These are phyloP conservation scores for Lateolabrax maculatus DNA, from an alignment of 2,797 vertebrate species.

Conservation along the genomic window DNA sequence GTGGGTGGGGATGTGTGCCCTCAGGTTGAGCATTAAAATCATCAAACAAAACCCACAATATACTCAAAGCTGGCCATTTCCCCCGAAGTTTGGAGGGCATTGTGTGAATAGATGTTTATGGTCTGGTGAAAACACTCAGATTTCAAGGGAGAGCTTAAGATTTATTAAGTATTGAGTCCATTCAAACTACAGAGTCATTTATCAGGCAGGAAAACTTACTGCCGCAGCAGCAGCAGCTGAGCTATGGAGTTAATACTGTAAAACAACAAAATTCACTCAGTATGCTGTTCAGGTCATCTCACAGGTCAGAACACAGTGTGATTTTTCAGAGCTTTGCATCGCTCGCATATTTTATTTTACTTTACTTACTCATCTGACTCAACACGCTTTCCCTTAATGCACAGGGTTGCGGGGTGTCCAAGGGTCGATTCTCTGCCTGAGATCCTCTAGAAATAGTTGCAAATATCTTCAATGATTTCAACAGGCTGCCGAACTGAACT, in stretches of 20 bases:
- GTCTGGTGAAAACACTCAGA: constrained; percentile 52
- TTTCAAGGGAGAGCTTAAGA: constrained; percentile 70
- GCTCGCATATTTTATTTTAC: constrained; percentile 5
- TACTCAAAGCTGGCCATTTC: constrained; percentile 60
- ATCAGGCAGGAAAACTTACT: constrained; percentile 59
- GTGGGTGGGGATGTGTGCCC: constrained; percentile 57
- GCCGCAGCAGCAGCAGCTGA: constrained; percentile 30
- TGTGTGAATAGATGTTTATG: constrained; percentile 63
- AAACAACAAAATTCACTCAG: constrained; percentile 59
- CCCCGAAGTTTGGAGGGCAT: constrained; percentile 59
- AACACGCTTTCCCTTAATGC: not conserved
- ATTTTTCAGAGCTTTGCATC: constrained; percentile 47
- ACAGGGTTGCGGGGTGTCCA: too few relatives aligned
- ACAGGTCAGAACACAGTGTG: constrained; percentile 41
- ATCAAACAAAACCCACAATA: constrained; percentile 70
- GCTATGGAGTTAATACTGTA: constrained; percentile 70
- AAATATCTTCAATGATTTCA: not conserved
- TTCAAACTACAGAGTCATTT: constrained; percentile 70
- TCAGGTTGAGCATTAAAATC: constrained; percentile 69
- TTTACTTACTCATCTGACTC: constrained; percentile 21
- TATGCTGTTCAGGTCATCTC: constrained; percentile 55
- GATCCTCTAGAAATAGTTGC: not conserved
- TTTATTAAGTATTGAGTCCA: constrained; percentile 75
- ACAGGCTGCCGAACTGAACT: not conserved
- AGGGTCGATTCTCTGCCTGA: constrained; percentile 10